Conservation (phyloP, 2,797 vertebrate species). For the Pseudochromis fuscus region DNA sequence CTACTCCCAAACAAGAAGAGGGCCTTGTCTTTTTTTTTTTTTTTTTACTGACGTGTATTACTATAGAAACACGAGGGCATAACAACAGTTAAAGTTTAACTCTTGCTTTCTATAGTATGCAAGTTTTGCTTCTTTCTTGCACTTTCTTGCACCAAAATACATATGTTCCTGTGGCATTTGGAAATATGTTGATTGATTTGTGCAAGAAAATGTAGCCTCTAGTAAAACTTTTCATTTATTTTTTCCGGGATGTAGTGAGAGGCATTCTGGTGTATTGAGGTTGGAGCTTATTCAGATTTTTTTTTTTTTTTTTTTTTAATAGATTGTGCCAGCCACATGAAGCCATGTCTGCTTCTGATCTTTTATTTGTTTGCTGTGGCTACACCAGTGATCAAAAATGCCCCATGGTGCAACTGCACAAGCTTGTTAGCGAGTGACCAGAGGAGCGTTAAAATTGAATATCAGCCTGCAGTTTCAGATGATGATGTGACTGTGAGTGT, state of each 20-base stretch:
- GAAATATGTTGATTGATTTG: not conserved
- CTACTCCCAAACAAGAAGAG: conserved; percentile 14
- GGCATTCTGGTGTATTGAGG: not conserved
- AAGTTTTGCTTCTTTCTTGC: not conserved
- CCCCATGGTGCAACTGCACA: conserved; percentile 10
- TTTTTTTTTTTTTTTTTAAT: not conserved
- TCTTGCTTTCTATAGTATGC: not conserved
- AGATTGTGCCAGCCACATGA: not conserved
- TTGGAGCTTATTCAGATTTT: not conserved
- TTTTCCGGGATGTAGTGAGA: not conserved
- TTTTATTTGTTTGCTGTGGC: not conserved
- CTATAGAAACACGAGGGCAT: conserved; percentile 26
- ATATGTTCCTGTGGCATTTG: too few species aligned
- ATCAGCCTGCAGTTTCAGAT: conserved; percentile 11
- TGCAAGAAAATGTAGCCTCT: not conserved
- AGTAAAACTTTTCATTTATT: not conserved
- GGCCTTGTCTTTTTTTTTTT: not conserved
- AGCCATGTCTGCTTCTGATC: not conserved
- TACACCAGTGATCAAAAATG: conserved; percentile 16
- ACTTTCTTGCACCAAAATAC: not conserved
- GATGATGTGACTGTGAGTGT: not conserved
- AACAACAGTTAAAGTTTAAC: not conserved
- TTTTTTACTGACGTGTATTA: not conserved
- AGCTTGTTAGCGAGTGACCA: conserved; percentile 10
- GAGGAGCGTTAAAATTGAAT: conserved; percentile 12